Evolutionary conservation across 2,797 vertebrate species (phyloP).

Genomic region (Schizopygopsis malacanthus): DNA sequence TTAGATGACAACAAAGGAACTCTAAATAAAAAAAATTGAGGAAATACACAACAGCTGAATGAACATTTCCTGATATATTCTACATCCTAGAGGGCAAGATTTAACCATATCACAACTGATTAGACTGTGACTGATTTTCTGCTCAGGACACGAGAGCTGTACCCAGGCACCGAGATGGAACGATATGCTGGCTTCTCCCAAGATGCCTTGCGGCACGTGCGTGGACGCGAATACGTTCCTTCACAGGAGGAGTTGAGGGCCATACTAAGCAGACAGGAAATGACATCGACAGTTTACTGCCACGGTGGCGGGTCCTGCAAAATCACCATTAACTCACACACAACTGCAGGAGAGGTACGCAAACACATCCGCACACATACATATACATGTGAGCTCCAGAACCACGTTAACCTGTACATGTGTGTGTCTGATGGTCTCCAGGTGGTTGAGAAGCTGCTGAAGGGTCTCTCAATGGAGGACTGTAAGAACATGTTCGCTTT

Average conservation of each 20-base stretch:
- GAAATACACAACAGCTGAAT: not conserved
- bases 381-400: not conserved
- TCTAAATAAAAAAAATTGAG: not conserved
- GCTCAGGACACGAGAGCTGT: slow-evolving; percentile 87
- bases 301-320: slow-evolving; percentile 97
- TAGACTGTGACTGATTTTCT: not conserved
- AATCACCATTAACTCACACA: slow-evolving; percentile 96
- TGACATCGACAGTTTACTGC: slow-evolving; percentile 94
- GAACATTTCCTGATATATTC: too few relatives aligned
- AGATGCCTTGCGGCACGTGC: slow-evolving; percentile 89
- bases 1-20: not conserved
- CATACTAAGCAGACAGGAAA: slow-evolving; percentile 90
- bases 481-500: slow-evolving; percentile 91
- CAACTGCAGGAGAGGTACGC: slow-evolving; percentile 93
- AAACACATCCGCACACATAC: slow-evolving; percentile 1
- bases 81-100: not conserved
- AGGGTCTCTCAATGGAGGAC: slow-evolving; percentile 89
- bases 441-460: slow-evolving; percentile 90
- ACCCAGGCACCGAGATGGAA: slow-evolving; percentile 91
- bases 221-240: slow-evolving; percentile 90
- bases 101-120: not conserved
- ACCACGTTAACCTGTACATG: not conserved
- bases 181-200: slow-evolving; percentile 87
- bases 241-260: slow-evolving; percentile 92
- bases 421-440: slow-evolving; percentile 60